These are phyloP conservation scores for Tachysurus fulvidraco DNA, from an alignment of 2,113 vertebrate species.

Conservation along the genomic window DNA sequence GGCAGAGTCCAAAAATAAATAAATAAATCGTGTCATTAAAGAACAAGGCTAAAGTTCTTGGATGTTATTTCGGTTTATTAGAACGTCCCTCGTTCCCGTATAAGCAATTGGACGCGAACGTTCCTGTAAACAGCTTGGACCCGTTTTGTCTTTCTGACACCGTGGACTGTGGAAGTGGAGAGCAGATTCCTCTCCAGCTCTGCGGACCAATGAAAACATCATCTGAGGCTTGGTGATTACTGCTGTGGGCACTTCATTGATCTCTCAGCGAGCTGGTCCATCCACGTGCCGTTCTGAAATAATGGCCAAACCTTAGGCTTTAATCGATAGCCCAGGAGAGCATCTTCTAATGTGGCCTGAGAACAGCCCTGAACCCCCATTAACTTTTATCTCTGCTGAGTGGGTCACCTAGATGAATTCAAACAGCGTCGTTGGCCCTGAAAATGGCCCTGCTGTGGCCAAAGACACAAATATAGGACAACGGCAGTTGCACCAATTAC, in stretches of 20 bases:
- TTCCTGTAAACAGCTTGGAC: neutral
- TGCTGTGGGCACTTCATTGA: constrained; percentile 72
- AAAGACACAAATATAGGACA: constrained; percentile 34
- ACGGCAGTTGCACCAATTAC: constrained; percentile 64
- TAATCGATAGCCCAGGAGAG: constrained; percentile 69
- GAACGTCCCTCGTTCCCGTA: neutral
- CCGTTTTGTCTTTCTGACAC: constrained; percentile 47
- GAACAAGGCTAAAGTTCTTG: neutral
- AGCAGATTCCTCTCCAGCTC: constrained; percentile 59
- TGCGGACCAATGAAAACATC: constrained; percentile 71
- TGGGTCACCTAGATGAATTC: constrained; percentile 54
- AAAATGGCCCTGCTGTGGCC: constrained; percentile 15
- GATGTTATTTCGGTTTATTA: neutral
- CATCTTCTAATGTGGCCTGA: constrained; percentile 58
- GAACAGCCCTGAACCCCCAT: constrained; percentile 53
- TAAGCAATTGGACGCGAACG: neutral
- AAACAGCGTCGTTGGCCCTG: constrained; percentile 41
- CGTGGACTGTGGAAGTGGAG: constrained; percentile 46
- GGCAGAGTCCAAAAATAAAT: neutral
- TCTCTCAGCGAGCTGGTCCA: constrained; percentile 64
- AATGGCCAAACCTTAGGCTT: constrained; percentile 71
- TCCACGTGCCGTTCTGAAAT: constrained; percentile 68
- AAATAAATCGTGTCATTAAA: neutral
- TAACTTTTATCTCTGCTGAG: constrained; percentile 52
- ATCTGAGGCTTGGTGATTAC: constrained; percentile 71